These are phyloP conservation scores for Epirrhoe tristata DNA, from an alignment of 2,888 invertebrate genomes.

Conservation along the genomic window DNA sequence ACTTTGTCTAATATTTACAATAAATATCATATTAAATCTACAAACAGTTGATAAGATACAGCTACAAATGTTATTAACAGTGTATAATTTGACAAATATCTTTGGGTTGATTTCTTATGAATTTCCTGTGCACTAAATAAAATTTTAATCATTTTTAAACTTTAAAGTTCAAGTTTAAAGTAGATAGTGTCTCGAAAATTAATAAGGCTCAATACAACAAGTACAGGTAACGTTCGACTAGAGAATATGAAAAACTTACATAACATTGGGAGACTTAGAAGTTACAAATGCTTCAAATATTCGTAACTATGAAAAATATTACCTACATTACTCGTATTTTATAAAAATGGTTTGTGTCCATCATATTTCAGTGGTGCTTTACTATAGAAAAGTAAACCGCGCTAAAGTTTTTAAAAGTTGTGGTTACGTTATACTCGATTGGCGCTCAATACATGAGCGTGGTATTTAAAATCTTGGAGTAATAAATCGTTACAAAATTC, in stretches of 20 bases:
- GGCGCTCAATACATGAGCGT: background rate
- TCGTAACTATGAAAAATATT: background rate
- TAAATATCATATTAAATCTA: conserved; percentile 3
- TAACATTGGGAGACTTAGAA: background rate
- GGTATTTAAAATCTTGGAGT: background rate
- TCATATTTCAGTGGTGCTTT: background rate
- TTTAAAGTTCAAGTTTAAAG: no score
- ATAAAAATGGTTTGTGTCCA: background rate
- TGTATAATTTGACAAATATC: no score
- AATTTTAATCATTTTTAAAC: no score
- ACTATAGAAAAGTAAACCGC: background rate
- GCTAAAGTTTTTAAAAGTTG: background rate
- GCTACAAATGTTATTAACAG: background rate
- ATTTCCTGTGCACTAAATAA: no score
- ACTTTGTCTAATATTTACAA: background rate
- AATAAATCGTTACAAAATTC: conserved; percentile 11
- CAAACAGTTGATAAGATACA: background rate
- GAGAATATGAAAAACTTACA: background rate
- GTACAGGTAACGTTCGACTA: background rate
- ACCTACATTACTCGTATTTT: background rate
- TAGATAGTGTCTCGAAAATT: background rate
- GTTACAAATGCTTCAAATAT: background rate
- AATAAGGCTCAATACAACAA: background rate
- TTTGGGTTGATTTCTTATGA: no score
- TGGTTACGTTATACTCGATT: background rate